Conservation (phyloP, 2,113 vertebrate species). For the Balaeniceps rex region DNA sequence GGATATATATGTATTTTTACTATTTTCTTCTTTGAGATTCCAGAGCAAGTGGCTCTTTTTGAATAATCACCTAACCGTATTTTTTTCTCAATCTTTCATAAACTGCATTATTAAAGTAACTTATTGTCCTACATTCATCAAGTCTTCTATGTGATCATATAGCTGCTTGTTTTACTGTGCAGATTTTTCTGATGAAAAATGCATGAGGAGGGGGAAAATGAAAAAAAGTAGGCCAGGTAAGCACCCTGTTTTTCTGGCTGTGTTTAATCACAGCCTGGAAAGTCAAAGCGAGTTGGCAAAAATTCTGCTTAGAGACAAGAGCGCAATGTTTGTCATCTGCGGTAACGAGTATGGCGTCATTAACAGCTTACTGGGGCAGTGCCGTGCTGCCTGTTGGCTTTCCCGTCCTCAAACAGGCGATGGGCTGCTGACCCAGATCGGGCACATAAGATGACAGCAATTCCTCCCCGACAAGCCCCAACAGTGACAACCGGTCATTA, state of each 20-base stretch:
- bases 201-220: background rate
- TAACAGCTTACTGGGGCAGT: constrained; percentile 5
- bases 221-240: constrained; percentile 25
- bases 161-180: background rate
- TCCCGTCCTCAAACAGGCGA: background rate
- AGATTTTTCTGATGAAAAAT: background rate
- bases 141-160: background rate
- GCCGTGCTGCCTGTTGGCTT: background rate
- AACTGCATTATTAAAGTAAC: background rate
- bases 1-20: no score
- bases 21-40: background rate
- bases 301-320: constrained; percentile 17
- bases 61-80: background rate
- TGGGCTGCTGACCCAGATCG: constrained; percentile 20
- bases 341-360: background rate
- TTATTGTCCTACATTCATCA: background rate
- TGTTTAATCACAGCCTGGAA: background rate
- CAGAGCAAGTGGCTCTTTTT: background rate
- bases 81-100: background rate
- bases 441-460: background rate
- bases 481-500: constrained; percentile 1
- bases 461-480: background rate
- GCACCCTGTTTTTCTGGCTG: background rate
- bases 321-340: background rate
- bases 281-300: background rate